These are phyloP conservation scores for Nycticryphes semicollaris DNA, from an alignment of 2,113 vertebrate species.

Conservation along the genomic window DNA sequence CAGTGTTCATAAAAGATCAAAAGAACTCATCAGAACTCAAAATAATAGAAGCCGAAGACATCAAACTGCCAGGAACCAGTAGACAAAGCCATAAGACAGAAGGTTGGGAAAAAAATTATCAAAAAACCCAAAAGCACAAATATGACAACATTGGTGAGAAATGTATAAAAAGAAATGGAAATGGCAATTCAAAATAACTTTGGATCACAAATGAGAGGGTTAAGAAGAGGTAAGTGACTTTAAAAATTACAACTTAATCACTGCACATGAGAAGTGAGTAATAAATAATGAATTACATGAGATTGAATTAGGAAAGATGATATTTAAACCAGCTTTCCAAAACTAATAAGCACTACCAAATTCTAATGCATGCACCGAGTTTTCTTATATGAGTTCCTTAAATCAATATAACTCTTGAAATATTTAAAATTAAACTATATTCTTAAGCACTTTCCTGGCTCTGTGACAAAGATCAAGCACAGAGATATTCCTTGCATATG, in stretches of 20 bases:
- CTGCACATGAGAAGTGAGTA: not conserved
- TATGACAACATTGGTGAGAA: not conserved
- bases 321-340: constrained; percentile 16
- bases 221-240: not conserved
- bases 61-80: not conserved
- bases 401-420: constrained; percentile 43
- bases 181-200: not conserved
- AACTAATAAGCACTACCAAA: constrained; percentile 16
- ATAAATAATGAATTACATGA: constrained; percentile 31
- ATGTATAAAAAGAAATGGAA: not conserved
- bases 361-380: not conserved
- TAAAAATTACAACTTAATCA: not conserved
- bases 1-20: not conserved
- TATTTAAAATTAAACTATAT: constrained; percentile 32
- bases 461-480: not conserved
- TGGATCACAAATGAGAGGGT: not conserved
- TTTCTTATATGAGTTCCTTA: not conserved
- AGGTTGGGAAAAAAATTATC: too few species aligned
- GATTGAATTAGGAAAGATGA: constrained; percentile 4
- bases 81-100: not conserved
- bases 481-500: not conserved
- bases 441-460: constrained; percentile 19
- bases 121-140: not conserved
- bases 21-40: not conserved
- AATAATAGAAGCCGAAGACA: not conserved